phyloP scores from a whole-genome alignment of 2,797 vertebrate species.

The Sciurus carolinensis region DNA sequence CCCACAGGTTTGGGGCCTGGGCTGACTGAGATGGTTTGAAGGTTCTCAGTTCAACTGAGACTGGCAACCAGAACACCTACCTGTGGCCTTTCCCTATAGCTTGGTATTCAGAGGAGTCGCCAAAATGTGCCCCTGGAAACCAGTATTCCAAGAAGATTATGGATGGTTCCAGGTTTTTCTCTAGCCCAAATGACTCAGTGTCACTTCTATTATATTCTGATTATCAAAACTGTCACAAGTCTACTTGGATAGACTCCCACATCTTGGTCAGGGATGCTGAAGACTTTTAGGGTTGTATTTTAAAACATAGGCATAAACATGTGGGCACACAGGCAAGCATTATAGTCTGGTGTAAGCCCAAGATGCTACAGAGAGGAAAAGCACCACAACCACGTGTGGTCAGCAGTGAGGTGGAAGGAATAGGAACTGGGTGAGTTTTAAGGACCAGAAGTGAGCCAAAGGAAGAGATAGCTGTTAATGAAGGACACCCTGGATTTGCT shows the following conservation, averaged over 20 bases:
- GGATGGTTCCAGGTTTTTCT: not conserved
- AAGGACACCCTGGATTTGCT: not conserved
- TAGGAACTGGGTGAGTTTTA: not conserved
- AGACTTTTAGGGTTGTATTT: not conserved
- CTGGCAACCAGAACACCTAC: not conserved
- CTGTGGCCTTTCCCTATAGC: not conserved
- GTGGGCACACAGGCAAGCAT: too few relatives aligned
- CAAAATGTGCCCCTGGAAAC: not conserved
- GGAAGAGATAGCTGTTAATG: not conserved
- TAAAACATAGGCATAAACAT: not conserved
- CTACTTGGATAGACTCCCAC: not conserved
- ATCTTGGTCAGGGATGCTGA: not conserved
- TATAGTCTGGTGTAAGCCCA: not conserved
- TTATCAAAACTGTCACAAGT: not conserved
- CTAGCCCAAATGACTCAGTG: not conserved
- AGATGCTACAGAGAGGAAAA: accelerated
- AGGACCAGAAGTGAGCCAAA: not conserved
- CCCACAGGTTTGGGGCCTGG: not conserved
- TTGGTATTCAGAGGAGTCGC: not conserved
- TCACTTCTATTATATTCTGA: not conserved
- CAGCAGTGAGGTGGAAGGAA: not conserved
- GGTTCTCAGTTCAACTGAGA: not conserved
- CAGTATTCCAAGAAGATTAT: not conserved
- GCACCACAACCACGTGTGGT: too few relatives aligned
- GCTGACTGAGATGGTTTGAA: not conserved